Evolutionary conservation across 2,888 invertebrate genomes (phyloP), one percentile per base, ranked within the genome.

Genomic region (Pantelozetes paolii): DNA sequence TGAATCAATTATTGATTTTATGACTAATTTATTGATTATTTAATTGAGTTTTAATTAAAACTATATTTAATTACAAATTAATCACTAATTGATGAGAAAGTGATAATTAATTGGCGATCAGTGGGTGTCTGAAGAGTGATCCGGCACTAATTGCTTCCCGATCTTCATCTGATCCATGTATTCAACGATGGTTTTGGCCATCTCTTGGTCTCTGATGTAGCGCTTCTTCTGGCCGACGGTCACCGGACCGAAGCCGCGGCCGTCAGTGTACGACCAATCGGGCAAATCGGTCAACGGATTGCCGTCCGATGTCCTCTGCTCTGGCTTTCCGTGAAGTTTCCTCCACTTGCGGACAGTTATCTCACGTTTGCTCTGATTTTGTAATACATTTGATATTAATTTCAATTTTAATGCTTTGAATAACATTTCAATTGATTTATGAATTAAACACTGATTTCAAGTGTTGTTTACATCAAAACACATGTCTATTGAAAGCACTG

Each of bases 241-340:
- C 26, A 54, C 32, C 8, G 74, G 74, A 1, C 74, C 74, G 50
- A 32, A 74, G 2, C 74, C 74, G 9, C 74, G 70, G 48, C 74
- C 74, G 45, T 74, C 74, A n/a, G 71, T 71, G 23, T 74, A 74
- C 2, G 57, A 57, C 74, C 74, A 74, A 32, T 74, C 74, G 57
- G 70, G 74, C 50, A 71, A 57, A 20, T 71, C 54, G n/a, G 15
- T 30, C 42, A 74, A 42, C 13, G 71, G 71, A 9, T 36, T 36
- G 5, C 36, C 36, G 6, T 36, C 36, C 9, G 36, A 36, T 5
- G 5, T 36, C 36, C 36, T 5, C 6, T 64, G n/a, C 28, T 71
- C 42, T 42, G 36, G 42, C 30, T 23, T 48, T 54, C 69, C 69
- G 9, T 28, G 20, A n/a, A 71, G n/a, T 57, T 54, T n/a, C 11